Evolutionary conservation across 2,888 invertebrate genomes (phyloP).

Genomic region (Alentia gelatinosa): DNA sequence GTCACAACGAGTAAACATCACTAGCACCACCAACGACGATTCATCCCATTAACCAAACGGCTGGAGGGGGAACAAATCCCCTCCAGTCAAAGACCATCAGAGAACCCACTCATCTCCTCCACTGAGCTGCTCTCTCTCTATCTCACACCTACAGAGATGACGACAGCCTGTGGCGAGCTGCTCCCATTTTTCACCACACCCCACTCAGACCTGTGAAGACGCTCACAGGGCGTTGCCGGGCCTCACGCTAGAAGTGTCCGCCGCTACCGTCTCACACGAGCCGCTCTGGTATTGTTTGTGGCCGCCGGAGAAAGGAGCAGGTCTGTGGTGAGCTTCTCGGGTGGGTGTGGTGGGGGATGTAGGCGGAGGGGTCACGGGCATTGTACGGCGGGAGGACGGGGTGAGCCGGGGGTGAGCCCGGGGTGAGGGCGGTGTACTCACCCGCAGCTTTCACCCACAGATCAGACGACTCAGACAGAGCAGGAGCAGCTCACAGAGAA

Average conservation of each 20-base stretch:
- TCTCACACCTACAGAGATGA: background rate
- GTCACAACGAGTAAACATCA: too few relatives aligned
- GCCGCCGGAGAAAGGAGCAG: background rate
- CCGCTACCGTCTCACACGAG: background rate
- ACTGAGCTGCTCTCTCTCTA: background rate
- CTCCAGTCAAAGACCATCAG: background rate
- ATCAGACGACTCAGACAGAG: background rate
- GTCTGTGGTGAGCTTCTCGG: background rate
- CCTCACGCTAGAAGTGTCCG: background rate
- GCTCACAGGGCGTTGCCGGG: background rate
- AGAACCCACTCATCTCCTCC: background rate
- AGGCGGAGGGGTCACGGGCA: background rate
- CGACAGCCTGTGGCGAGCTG: background rate
- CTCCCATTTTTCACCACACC: background rate
- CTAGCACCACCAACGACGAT: too few relatives aligned
- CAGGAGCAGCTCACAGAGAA: background rate
- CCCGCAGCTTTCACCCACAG: background rate
- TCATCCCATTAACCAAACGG: background rate
- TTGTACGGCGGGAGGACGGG: background rate
- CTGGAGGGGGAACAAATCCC: background rate
- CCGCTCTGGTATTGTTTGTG: background rate
- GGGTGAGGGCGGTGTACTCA: background rate
- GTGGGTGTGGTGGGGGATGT: background rate
- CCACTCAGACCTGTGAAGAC: background rate
- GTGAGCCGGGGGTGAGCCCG: background rate